A percentile compares a stretch with the other conserved stretches of the same genome.
Conservation (phyloP, 2,888 invertebrate genomes). For the Hydrotaea diabolus region DNA sequence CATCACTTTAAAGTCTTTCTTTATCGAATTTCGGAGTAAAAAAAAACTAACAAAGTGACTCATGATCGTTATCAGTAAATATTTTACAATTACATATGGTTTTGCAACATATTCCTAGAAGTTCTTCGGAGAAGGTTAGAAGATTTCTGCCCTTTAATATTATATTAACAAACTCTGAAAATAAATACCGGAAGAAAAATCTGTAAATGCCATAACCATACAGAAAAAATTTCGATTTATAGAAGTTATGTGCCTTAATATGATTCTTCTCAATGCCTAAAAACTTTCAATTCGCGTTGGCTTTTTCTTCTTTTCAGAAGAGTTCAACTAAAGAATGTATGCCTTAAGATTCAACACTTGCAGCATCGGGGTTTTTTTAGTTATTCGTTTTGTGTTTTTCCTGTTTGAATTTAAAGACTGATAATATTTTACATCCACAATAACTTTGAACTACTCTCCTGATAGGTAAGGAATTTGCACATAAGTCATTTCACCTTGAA, state of each 20-base stretch:
- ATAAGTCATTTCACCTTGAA: no score
- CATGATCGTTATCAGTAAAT: neutral
- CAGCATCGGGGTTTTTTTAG: neutral
- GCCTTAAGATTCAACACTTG: constrained; percentile 43
- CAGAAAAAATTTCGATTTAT: constrained; percentile 27
- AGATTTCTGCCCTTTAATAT: neutral
- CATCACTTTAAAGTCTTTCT: neutral
- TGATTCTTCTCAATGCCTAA: neutral
- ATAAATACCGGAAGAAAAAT: neutral
- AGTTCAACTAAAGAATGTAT: constrained; percentile 6
- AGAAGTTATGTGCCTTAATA: constrained; percentile 10
- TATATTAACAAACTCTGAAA: constrained; percentile 8
- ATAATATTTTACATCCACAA: no score
- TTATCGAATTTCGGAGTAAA: neutral
- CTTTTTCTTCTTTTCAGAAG: neutral
- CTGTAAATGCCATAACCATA: constrained; percentile 55
- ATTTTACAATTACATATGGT: constrained; percentile 44
- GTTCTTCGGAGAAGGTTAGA: neutral
- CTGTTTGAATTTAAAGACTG: no score
- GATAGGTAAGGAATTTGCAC: no score
- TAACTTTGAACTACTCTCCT: no score
- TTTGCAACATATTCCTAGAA: neutral
- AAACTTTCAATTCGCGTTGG: neutral
- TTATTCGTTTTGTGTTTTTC: no score
- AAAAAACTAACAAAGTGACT: neutral